phyloP scores from a whole-genome alignment of 2,797 vertebrate genomes.

The Vipera latastei region DNA sequence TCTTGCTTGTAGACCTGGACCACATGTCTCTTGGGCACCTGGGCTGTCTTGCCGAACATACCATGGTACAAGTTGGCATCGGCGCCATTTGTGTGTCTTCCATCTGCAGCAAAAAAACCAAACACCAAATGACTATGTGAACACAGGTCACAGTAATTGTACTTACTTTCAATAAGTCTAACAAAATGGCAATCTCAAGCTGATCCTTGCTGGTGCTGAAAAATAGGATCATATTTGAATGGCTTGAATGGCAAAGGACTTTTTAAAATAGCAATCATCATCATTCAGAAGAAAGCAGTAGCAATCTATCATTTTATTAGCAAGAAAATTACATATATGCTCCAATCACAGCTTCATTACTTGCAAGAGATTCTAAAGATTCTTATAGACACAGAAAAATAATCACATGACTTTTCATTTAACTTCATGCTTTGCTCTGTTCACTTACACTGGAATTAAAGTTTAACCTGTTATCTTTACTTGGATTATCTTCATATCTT shows the following conservation, averaged over 20 bases:
- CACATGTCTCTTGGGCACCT: constrained; percentile 89
- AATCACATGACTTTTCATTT: neutral
- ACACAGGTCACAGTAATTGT: neutral
- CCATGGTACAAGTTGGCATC: constrained; percentile 95
- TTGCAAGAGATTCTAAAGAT: neutral
- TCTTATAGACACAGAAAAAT: neutral
- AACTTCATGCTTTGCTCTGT: neutral
- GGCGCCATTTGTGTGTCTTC: constrained; percentile 97
- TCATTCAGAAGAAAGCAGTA: neutral
- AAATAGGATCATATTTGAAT: neutral
- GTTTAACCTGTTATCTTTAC: neutral
- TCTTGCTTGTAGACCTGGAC: constrained; percentile 92
- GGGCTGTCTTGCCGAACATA: constrained; percentile 83
- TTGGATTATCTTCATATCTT: neutral
- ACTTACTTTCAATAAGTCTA: neutral
- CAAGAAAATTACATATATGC: neutral
- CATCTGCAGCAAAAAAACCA: constrained; percentile 74
- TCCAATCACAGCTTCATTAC: neutral
- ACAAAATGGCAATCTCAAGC: neutral
- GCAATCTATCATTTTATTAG: neutral
- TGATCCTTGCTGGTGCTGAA: neutral
- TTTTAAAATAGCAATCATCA: neutral
- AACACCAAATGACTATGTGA: neutral
- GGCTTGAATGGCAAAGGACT: neutral
- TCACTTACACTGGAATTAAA: neutral